These are phyloP conservation scores for Calameuta filiformis DNA, from an alignment of 2,888 invertebrate species.

Conservation along the genomic window DNA sequence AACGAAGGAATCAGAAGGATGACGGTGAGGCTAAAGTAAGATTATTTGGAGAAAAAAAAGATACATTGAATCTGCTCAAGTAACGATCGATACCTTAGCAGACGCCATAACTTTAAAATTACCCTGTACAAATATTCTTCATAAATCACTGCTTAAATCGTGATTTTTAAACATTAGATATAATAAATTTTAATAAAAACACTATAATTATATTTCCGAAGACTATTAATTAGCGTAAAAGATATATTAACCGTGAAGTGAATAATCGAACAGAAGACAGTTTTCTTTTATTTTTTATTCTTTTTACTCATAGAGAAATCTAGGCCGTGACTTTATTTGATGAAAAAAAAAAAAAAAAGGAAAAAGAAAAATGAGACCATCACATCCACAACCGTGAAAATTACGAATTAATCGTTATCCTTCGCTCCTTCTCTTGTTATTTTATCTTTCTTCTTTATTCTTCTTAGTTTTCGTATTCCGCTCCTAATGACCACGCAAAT, in stretches of 20 bases:
- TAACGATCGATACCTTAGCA: conserved; percentile 50
- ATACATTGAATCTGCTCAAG: conserved; percentile 35
- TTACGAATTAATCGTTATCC: background rate
- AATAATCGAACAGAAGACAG: conserved; percentile 13
- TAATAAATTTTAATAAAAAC: conserved; percentile 49
- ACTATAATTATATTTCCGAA: conserved; percentile 45
- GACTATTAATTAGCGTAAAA: conserved; percentile 33
- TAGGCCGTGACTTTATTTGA: conserved; percentile 12
- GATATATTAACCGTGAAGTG: conserved; percentile 20
- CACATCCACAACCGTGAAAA: background rate
- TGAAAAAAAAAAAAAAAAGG: no score
- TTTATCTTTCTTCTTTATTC: background rate
- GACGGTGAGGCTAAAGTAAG: background rate
- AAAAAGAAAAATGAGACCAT: background rate
- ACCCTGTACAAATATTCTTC: conserved; percentile 49
- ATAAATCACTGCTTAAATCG: conserved; percentile 48
- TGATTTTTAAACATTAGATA: conserved; percentile 49
- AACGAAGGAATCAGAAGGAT: background rate
- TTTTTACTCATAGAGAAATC: conserved; percentile 1
- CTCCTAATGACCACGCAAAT: background rate
- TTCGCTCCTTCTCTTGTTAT: conserved; percentile 4
- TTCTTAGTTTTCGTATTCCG: background rate
- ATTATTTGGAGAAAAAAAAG: conserved; percentile 9
- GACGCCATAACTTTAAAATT: conserved; percentile 43
- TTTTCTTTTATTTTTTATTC: conserved; percentile 13